phyloP scores from a whole-genome alignment of 2,888 invertebrate genomes.

The Agonopterix alstromeriana region DNA sequence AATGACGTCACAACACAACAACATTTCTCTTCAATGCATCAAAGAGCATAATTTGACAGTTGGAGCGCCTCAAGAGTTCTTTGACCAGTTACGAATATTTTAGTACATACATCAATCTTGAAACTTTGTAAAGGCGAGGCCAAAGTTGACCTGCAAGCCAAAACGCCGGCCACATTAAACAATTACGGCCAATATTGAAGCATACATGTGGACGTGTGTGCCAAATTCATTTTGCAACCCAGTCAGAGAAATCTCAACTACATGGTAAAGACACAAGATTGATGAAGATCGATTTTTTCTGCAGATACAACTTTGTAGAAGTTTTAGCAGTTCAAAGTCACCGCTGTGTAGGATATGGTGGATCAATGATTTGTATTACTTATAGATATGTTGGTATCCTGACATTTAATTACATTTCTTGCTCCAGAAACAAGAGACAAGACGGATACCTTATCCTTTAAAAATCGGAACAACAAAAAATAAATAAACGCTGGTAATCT shows the following conservation, averaged over 20 bases:
- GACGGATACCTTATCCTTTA: too few relatives aligned
- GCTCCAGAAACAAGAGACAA: too few relatives aligned
- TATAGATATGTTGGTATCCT: too few relatives aligned
- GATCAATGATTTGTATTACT: too few relatives aligned
- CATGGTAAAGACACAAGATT: neutral
- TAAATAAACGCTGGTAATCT: too few relatives aligned
- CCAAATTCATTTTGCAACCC: neutral
- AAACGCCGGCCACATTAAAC: constrained; percentile 5
- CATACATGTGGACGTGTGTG: neutral
- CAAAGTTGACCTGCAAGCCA: constrained; percentile 8
- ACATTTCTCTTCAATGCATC: neutral
- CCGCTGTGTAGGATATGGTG: neutral
- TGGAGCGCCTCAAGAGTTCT: neutral
- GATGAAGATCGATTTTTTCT: too few relatives aligned
- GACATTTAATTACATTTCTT: too few relatives aligned
- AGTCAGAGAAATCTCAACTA: neutral
- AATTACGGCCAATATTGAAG: constrained; percentile 6
- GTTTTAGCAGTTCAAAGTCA: neutral
- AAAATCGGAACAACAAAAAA: too few relatives aligned
- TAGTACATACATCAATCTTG: neutral
- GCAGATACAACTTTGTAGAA: neutral
- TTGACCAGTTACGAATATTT: neutral
- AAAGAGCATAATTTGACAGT: neutral
- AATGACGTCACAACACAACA: too few relatives aligned
- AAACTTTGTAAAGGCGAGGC: constrained; percentile 9